These are phyloP conservation scores for Epirrhoe tristata DNA, from an alignment of 2,888 invertebrate genomes.

Conservation along the genomic window DNA sequence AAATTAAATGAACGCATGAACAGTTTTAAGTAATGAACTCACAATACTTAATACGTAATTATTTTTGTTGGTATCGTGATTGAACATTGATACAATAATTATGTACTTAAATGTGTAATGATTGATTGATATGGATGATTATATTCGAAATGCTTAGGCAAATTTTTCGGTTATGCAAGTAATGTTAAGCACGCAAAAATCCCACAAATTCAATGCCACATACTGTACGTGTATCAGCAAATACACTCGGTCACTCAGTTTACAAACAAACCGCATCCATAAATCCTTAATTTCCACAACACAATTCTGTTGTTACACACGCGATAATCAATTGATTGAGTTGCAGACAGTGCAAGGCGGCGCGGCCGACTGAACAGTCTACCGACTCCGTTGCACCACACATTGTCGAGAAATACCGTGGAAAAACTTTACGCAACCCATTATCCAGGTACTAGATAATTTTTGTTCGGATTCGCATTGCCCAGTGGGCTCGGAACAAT, in stretches of 20 bases:
- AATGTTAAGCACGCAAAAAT: background rate
- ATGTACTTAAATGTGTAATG: background rate
- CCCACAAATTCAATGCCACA: background rate
- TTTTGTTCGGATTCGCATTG: constrained; percentile 61
- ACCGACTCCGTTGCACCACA: constrained; percentile 74
- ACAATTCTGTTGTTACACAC: constrained; percentile 28
- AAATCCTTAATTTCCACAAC: constrained; percentile 39
- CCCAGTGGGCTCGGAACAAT: constrained; percentile 57
- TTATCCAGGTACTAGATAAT: constrained; percentile 74
- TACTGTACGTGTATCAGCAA: background rate
- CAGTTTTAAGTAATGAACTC: too few relatives aligned
- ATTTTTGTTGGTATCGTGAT: too few relatives aligned
- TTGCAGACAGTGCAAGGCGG: constrained; percentile 65
- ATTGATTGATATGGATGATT: background rate
- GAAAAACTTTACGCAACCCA: constrained; percentile 81
- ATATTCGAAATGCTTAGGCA: background rate
- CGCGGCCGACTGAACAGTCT: constrained; percentile 73
- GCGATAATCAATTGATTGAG: constrained; percentile 34
- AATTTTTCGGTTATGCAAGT: background rate
- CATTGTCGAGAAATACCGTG: constrained; percentile 80
- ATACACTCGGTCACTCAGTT: constrained; percentile 31
- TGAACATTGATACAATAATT: too few relatives aligned
- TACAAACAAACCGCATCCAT: constrained; percentile 52
- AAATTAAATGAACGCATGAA: too few relatives aligned
- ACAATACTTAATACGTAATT: too few relatives aligned